These are phyloP conservation scores for Pachyseris speciosa DNA, from an alignment of 64 coral and sea anemone genomes.

Conservation along the genomic window DNA sequence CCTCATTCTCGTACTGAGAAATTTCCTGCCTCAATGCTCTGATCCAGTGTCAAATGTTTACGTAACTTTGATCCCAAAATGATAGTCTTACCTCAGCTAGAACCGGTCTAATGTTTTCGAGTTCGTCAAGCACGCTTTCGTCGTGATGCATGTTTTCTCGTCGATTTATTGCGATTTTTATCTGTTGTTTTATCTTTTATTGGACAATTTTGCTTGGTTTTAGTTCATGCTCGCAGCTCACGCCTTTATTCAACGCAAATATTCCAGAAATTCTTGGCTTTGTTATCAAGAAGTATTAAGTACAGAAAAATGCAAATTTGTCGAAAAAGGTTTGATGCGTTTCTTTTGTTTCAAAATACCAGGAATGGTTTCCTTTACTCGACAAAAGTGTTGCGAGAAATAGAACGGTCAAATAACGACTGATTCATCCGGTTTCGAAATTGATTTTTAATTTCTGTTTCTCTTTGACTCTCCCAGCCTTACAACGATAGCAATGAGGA, in stretches of 20 bases:
- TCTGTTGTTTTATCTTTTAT: neutral
- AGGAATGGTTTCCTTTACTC: neutral
- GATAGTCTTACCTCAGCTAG: neutral
- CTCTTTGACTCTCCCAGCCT: neutral
- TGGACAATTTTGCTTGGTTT: neutral
- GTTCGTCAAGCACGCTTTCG: neutral
- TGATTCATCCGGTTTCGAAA: neutral
- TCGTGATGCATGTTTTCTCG: neutral
- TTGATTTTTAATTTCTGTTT: neutral
- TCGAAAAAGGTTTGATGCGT: neutral
- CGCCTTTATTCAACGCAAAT: neutral
- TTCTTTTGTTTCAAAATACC: slow-evolving; percentile 6
- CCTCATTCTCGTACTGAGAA: neutral
- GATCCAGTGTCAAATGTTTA: neutral
- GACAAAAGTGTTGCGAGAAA: neutral
- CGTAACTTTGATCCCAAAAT: neutral
- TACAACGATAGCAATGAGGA: too few relatives aligned
- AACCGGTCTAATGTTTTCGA: neutral
- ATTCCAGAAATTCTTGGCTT: slow-evolving; percentile 25
- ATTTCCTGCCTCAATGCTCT: too few relatives aligned
- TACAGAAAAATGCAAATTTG: slow-evolving; percentile 41
- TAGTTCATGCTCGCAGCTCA: neutral
- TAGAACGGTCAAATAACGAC: neutral
- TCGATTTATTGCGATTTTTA: neutral
- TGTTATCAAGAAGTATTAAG: neutral